Conservation (phyloP, 2,113 vertebrate genomes). For the Pantherophis guttatus region DNA sequence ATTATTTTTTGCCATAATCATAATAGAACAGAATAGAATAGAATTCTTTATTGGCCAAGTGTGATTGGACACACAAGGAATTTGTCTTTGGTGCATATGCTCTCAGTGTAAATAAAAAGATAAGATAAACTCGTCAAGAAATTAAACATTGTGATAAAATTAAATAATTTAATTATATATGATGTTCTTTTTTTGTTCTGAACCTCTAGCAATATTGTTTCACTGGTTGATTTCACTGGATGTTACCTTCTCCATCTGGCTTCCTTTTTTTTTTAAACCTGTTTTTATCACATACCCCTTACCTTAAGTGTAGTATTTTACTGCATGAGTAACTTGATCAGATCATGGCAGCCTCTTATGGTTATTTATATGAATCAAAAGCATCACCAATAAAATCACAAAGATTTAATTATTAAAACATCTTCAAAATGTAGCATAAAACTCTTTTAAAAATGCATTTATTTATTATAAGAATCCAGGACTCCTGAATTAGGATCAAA, state of each 20-base stretch:
- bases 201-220: not conserved
- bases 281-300: not conserved
- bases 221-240: not conserved
- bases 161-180: not conserved
- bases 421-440: not conserved
- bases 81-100: no score
- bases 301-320: not conserved
- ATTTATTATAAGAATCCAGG: not conserved
- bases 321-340: not conserved
- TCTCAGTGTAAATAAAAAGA: no score
- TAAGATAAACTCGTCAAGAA: no score
- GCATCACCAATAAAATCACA: not conserved
- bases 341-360: not conserved
- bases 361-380: not conserved
- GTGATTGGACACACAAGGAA: no score
- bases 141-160: not conserved
- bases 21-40: not conserved
- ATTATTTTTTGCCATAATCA: not conserved
- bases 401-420: not conserved
- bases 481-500: not conserved
- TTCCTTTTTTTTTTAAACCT: not conserved
- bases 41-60: no score
- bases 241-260: not conserved
- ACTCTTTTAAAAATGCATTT: not conserved
- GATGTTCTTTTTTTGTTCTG: not conserved